These are phyloP conservation scores for Drosophila suboccidentalis DNA, from an alignment of 2,888 invertebrate genomes.

Conservation along the genomic window DNA sequence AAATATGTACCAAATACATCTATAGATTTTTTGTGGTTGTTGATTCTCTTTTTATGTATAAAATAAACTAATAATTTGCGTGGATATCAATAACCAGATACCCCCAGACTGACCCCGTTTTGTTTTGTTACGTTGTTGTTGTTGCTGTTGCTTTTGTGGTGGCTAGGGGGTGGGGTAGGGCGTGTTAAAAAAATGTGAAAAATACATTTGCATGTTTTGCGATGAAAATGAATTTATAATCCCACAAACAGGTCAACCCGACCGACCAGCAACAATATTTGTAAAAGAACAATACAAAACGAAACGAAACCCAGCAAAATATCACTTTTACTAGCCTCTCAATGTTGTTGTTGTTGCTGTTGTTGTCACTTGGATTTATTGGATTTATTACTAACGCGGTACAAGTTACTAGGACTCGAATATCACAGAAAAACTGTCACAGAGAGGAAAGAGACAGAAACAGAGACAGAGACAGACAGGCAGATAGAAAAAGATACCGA, in stretches of 20 bases:
- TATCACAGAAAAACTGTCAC: not conserved
- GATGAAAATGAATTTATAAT: slow-evolving; percentile 68
- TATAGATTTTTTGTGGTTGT: not conserved
- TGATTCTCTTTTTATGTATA: not conserved
- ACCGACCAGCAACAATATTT: slow-evolving; percentile 47
- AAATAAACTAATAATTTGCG: slow-evolving; percentile 48
- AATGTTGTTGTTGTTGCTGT: slow-evolving; percentile 13
- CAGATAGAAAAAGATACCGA: not conserved
- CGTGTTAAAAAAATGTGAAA: not conserved
- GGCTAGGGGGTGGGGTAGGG: not conserved
- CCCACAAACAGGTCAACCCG: slow-evolving; percentile 51
- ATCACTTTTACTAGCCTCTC: slow-evolving; percentile 1
- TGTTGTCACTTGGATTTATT: slow-evolving; percentile 57
- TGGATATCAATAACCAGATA: slow-evolving; percentile 37
- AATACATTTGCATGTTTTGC: slow-evolving; percentile 51
- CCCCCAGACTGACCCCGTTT: not conserved
- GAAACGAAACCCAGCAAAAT: slow-evolving; percentile 10
- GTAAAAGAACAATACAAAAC: slow-evolving; percentile 30
- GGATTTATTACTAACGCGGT: slow-evolving; percentile 41
- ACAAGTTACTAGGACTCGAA: slow-evolving; percentile 9
- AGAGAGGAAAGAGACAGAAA: not conserved
- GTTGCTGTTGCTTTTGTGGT: slow-evolving; percentile 19
- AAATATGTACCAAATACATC: not conserved
- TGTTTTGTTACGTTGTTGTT: slow-evolving; percentile 14
- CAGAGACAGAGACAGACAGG: no score